Conservation (phyloP, 2,797 vertebrate genomes). For the Bradypus variegatus region DNA sequence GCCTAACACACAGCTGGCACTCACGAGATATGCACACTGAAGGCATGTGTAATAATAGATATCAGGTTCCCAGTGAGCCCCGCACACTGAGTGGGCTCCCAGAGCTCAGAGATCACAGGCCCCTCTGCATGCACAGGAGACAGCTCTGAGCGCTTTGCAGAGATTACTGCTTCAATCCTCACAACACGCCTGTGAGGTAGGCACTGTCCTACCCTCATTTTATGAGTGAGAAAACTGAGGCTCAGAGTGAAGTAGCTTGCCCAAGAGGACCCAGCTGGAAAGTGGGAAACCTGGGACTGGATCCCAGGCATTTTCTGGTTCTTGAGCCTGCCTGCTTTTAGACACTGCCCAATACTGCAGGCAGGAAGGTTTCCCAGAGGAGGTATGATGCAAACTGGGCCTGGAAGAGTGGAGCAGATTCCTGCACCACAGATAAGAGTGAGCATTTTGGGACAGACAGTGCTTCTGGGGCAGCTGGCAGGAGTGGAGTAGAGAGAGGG, state of each 20-base stretch:
- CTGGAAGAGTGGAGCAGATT: not conserved
- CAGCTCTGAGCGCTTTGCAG: not conserved
- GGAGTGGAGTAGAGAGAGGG: not conserved
- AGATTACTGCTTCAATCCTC: not conserved
- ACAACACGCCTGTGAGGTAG: not conserved
- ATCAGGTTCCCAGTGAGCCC: not conserved
- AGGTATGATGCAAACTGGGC: not conserved
- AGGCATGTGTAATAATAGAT: not conserved
- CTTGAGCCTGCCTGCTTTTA: not conserved
- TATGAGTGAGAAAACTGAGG: not conserved
- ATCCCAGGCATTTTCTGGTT: not conserved
- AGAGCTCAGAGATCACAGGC: not conserved
- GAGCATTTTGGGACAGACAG: no score
- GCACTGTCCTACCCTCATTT: not conserved
- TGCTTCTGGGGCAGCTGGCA: no score
- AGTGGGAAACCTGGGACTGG: not conserved
- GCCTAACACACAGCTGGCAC: not conserved
- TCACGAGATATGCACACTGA: no score
- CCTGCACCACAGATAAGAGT: not conserved
- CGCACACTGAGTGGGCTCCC: not conserved
- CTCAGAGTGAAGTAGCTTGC: not conserved
- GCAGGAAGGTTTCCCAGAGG: not conserved
- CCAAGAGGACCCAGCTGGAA: not conserved
- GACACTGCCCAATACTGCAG: not conserved
- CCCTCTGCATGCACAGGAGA: not conserved